phyloP scores from a whole-genome alignment of 2,113 vertebrate species.

The Hypomesus transpacificus region DNA sequence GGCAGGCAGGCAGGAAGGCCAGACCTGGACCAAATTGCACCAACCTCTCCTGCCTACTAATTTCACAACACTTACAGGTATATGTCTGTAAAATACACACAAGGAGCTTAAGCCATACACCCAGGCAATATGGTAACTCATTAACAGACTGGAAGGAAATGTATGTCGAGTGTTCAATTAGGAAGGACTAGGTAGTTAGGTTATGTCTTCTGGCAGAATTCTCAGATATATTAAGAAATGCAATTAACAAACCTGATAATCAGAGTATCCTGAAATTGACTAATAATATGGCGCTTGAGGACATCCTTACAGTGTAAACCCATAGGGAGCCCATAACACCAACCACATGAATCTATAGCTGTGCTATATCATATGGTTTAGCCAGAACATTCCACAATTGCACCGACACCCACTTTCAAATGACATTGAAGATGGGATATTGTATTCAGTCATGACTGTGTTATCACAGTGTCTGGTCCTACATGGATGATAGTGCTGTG shows the following conservation, averaged over 20 bases:
- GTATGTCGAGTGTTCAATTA: conserved; percentile 51
- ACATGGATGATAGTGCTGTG: conserved; percentile 29
- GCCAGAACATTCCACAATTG: conserved; percentile 31
- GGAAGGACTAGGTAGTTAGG: conserved; percentile 50
- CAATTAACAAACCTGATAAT: conserved; percentile 67
- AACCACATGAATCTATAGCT: conserved; percentile 45
- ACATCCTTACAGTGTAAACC: conserved; percentile 52
- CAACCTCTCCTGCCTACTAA: conserved; percentile 50
- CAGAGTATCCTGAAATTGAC: conserved; percentile 53
- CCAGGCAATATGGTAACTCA: conserved; percentile 30
- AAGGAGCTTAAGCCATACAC: conserved; percentile 15
- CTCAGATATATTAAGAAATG: conserved; percentile 65
- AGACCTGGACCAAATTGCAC: no score
- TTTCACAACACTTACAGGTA: conserved; percentile 52
- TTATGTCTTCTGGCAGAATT: conserved; percentile 51
- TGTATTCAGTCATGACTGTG: conserved; percentile 33
- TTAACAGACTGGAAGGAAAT: conserved; percentile 46
- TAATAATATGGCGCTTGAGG: conserved; percentile 65
- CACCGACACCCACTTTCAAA: conserved; percentile 59
- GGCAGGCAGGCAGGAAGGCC: no score
- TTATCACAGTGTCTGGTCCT: conserved; percentile 25
- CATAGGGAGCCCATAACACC: conserved; percentile 52
- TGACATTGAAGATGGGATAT: conserved; percentile 53
- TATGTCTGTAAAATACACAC: conserved; percentile 20
- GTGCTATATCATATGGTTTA: conserved; percentile 29